phyloP scores from a whole-genome alignment of 1,140 invertebrate species.

The Drosophila erecta region DNA sequence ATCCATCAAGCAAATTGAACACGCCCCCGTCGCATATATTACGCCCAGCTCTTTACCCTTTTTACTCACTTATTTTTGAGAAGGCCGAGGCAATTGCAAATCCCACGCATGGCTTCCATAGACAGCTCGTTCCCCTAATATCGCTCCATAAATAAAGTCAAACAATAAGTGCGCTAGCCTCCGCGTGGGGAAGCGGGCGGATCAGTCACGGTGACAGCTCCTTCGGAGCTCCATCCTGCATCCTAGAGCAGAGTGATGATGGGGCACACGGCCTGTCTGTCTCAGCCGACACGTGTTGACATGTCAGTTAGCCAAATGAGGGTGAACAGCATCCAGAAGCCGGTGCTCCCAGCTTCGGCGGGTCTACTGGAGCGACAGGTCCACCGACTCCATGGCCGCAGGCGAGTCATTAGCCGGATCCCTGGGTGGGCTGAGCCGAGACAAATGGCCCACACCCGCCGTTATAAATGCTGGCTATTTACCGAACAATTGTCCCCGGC shows the following conservation, averaged over 20 bases:
- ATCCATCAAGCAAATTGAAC: conserved; percentile 73
- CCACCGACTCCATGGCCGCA: conserved; percentile 16
- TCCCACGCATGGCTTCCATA: conserved; percentile 38
- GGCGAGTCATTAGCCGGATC: conserved; percentile 61
- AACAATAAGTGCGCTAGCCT: conserved; percentile 66
- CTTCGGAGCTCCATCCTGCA: conserved; percentile 31
- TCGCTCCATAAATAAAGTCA: conserved; percentile 66
- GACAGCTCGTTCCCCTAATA: conserved; percentile 45
- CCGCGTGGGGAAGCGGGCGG: conserved; percentile 41
- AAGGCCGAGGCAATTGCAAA: conserved; percentile 42
- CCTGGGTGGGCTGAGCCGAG: conserved; percentile 8
- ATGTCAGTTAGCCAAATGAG: conserved; percentile 79
- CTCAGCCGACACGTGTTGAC: conserved; percentile 64
- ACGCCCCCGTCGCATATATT: conserved; percentile 53
- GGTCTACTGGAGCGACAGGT: background rate
- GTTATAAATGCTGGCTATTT: conserved; percentile 67
- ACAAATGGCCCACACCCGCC: conserved; percentile 45
- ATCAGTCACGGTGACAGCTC: conserved; percentile 64
- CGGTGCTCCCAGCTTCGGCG: conserved; percentile 13
- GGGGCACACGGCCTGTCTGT: conserved; percentile 37
- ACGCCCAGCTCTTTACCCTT: conserved; percentile 48
- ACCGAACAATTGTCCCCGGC: conserved; percentile 60
- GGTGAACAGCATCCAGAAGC: conserved; percentile 60
- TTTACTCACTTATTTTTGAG: conserved; percentile 1
- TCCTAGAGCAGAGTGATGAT: conserved; percentile 41